Evolutionary conservation across 2,888 invertebrate genomes (phyloP), one percentile per base, ranked within the genome.

Genomic region (Drosophila diplacantha): DNA sequence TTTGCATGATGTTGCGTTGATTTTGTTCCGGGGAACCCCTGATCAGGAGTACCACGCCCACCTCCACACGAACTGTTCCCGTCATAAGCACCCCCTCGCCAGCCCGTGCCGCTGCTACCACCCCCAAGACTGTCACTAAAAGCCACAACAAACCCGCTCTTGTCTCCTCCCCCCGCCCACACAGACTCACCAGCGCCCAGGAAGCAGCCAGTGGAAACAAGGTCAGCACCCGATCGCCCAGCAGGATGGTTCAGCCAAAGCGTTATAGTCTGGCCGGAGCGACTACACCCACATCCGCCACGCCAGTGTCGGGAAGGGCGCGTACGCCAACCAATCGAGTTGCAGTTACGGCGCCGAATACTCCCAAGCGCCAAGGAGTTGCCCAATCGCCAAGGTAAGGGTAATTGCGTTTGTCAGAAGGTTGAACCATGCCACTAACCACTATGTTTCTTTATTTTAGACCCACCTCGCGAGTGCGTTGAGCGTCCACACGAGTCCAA

Each of bases 221-320:
- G 59, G 47, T 63, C 29, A 56, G 71, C 39, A 81, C 87, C 18
- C 85, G 88, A 49, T 89, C 88, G 24, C 88, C 88, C 46, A 88
- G 88, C 73, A 87, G 88, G 63, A 85, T 89, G 63, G 85, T 87
- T 69, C 87, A 86, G 62, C 88, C 88, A 32, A 89, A 88, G 69
- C 85, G 88, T 47, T 88, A 88, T 58, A 86, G 85, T 57, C 72
- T 88, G 55, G 81, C 81, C 24, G 51, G 49, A 46, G 52, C 72
- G 53, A 65, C 49, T 46, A 59, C 72, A 63, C 67, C 74, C 38
- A 58, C 77, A 51, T 53, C 72, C 18, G 68, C 81, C 32, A 69
- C 84, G 49, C 74, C 80, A 18, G 57, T 72, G 14, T 60, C 76
- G 5, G 73, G 72, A 34, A 78, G 85, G 37, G 83, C 87, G 58